A percentile compares a stretch with the other conserved stretches of the same genome.
phyloP scores from a whole-genome alignment of 2,113 vertebrate genomes.

The Otocyon megalotis region DNA sequence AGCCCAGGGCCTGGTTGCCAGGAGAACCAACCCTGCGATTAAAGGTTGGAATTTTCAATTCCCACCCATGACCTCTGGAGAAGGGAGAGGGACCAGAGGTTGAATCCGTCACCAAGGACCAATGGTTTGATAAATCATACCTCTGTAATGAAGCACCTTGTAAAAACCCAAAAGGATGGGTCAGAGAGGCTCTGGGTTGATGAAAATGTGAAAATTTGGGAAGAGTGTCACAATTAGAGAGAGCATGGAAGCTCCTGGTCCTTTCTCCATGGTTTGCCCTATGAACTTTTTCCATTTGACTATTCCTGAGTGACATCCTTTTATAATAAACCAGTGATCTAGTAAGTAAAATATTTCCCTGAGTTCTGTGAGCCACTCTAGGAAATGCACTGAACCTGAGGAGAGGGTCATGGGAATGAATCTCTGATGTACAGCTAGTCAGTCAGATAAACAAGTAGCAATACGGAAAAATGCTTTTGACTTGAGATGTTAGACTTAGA shows the following conservation, averaged over 20 bases:
- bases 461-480: background rate
- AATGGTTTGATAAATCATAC: background rate
- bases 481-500: background rate
- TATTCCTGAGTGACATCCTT: background rate
- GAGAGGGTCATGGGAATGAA: background rate
- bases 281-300: background rate
- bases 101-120: background rate
- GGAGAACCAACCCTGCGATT: background rate
- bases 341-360: background rate
- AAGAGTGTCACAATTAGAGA: background rate
- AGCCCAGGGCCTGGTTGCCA: background rate
- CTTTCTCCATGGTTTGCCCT: background rate
- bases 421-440: background rate
- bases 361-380: background rate
- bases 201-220: fast-evolving
- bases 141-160: background rate
- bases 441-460: background rate
- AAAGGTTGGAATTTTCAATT: background rate
- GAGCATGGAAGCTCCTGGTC: background rate
- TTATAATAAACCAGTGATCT: background rate
- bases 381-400: background rate
- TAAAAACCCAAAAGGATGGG: background rate
- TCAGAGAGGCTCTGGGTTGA: background rate
- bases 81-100: background rate
- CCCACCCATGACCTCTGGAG: background rate